Evolutionary conservation across 2,888 invertebrate species (phyloP), one percentile per base, ranked within the genome.

Genomic region (Chaetoderma sp.): DNA sequence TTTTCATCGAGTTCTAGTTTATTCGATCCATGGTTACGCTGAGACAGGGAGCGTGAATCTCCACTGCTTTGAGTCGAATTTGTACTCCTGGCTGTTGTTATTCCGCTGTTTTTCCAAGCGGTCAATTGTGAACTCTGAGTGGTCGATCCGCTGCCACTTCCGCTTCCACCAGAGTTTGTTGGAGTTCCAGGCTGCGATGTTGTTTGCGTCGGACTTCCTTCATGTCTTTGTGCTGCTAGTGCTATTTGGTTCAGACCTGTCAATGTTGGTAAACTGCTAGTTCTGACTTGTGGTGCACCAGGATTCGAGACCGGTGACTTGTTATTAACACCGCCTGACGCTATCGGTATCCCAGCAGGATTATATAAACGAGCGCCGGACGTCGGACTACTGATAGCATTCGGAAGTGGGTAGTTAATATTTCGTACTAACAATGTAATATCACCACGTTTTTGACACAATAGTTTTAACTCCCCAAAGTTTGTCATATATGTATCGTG

Each of bases 381-480:
- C 18, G 78, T 82, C 2, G 86, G 83, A 65, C 83, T 87, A 44
- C 79, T 78, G 18, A 89, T 86, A 0, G 90, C 90, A 71, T 91
- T 90, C 0, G 93, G 91, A 23, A 94, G 86, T 0, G 92, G 90
- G 79, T 92, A 94, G 80, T 93, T 94, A 78, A 96, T 95, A 84
- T 95, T 95, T 47, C 95, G 89, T 60, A 96, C 92, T 0, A 96
- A 84, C 23, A 96, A 88, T 0, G 95, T 94, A 81, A 95, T 93
- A 78, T 95, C 95, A 18, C 94, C 94, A 36, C 94, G 89, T 45
- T 92, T 91, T 60, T 86, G 86, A 65, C 86, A 86, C 57, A 76
- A 65, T 21, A 59, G 69, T 64, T 80, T 81, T 21, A 73, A 70
- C 42, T 75, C 75, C 25, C 67, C 77, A 5, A 68, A 68, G 8